A percentile compares a stretch with the other conserved stretches of the same genome.
These are phyloP conservation scores for Scelioninae gen. 1 DNA, from an alignment of 2,888 invertebrate genomes.

Conservation along the genomic window DNA sequence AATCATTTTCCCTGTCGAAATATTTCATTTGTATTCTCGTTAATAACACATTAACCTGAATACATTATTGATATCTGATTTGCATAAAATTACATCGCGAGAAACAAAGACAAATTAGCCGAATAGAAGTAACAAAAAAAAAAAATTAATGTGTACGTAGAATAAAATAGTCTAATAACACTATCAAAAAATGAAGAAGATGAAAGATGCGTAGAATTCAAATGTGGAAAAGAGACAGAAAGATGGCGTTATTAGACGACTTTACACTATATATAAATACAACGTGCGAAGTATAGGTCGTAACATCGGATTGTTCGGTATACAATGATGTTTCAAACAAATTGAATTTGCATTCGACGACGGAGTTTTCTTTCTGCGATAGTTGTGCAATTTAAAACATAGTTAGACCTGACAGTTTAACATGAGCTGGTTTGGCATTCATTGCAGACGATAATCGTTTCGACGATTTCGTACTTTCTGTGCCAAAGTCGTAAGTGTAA, in stretches of 20 bases:
- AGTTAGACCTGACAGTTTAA: conserved; percentile 29
- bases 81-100: conserved; percentile 29
- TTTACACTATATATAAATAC: conserved; percentile 1
- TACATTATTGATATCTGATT: conserved; percentile 23
- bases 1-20: conserved; percentile 17
- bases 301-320: conserved; percentile 20
- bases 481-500: conserved; percentile 1
- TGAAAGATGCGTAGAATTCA: too few relatives aligned
- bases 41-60: conserved; percentile 46
- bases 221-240: too few relatives aligned
- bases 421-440: not conserved
- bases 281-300: conserved; percentile 18
- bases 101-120: conserved; percentile 33
- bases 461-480: not conserved
- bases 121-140: conserved; percentile 18
- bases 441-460: conserved; percentile 10
- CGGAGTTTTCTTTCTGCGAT: conserved; percentile 3
- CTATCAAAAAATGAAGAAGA: too few relatives aligned
- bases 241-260: too few relatives aligned
- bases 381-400: conserved; percentile 19
- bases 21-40: conserved; percentile 38
- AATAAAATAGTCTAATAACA: too few relatives aligned
- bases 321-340: conserved; percentile 28
- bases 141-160: conserved; percentile 33
- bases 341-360: conserved; percentile 30